Evolutionary conservation across 2,113 vertebrate species (phyloP).

Genomic region (Ivindomyrus marchei): DNA sequence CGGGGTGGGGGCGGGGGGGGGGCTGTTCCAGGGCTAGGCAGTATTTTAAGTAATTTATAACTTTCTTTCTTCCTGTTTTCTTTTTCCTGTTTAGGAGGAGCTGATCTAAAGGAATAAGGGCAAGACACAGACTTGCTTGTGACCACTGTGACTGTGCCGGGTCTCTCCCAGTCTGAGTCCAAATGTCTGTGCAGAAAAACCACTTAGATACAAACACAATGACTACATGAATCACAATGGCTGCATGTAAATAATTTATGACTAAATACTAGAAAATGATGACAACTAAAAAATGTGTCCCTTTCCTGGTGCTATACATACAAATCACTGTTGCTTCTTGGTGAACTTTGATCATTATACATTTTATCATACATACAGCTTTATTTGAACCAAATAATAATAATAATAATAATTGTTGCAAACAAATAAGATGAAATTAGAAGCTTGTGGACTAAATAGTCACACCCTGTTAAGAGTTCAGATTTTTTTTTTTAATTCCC

Average conservation of each 20-base stretch:
- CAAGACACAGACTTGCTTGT: not conserved
- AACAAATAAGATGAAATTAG: not conserved
- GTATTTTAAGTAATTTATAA: not conserved
- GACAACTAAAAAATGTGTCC: constrained; percentile 61
- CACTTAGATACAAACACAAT: constrained; percentile 37
- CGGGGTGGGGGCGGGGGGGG: not conserved
- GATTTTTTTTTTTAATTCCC: not conserved
- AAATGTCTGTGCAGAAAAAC: not conserved
- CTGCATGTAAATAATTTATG: constrained; percentile 55
- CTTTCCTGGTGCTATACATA: constrained; percentile 47
- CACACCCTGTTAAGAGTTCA: not conserved
- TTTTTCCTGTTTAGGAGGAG: not conserved
- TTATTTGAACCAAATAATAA: constrained; percentile 42
- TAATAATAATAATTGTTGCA: not conserved
- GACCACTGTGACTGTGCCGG: not conserved
- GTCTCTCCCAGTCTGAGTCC: not conserved
- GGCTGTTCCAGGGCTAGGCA: constrained; percentile 32
- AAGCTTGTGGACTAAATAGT: not conserved
- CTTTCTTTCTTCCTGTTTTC: constrained; percentile 35
- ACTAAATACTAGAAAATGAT: constrained; percentile 54
- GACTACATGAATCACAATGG: constrained; percentile 52
- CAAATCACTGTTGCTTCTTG: not conserved
- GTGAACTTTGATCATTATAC: constrained; percentile 14
- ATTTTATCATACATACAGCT: constrained; percentile 47
- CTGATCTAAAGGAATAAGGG: not conserved